A percentile compares a stretch with the other conserved stretches of the same genome.
phyloP scores from a whole-genome alignment of 2,113 vertebrate genomes.

The Chitala chitala region DNA sequence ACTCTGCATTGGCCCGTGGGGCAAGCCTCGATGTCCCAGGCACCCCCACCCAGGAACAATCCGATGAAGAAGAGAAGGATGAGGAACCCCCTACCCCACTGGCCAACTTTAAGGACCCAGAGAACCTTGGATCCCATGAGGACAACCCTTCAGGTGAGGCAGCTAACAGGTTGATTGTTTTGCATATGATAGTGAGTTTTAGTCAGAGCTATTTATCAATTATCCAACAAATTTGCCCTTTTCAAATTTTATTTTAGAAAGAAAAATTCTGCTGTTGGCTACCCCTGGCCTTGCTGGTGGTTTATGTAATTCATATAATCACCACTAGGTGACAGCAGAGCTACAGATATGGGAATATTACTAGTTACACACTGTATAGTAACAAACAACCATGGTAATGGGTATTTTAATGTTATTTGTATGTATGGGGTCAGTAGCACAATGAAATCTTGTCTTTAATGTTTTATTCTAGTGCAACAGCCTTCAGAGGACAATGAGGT shows the following conservation, averaged over 20 bases:
- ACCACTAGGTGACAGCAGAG: slow-evolving; percentile 45
- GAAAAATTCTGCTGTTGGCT: not conserved
- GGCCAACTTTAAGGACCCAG: slow-evolving; percentile 47
- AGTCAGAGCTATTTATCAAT: no score
- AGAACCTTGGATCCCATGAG: slow-evolving; percentile 56
- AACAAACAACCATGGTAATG: not conserved
- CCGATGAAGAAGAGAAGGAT: slow-evolving; percentile 56
- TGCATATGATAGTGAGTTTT: no score
- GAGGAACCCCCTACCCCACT: slow-evolving; percentile 50
- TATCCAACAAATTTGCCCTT: no score
- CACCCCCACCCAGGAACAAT: slow-evolving; percentile 52
- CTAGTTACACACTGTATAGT: not conserved
- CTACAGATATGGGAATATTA: not conserved
- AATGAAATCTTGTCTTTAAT: not conserved
- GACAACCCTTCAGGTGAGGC: slow-evolving; percentile 56
- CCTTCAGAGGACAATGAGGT: slow-evolving; percentile 49
- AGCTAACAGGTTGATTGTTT: not conserved
- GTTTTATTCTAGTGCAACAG: slow-evolving; percentile 48
- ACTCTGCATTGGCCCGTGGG: slow-evolving; percentile 55
- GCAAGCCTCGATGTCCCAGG: slow-evolving; percentile 48
- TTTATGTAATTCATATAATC: not conserved
- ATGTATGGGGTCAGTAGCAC: not conserved
- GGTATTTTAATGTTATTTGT: no score
- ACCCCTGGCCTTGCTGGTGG: not conserved
- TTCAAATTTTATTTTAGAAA: no score